Evolutionary conservation across 1,140 invertebrate genomes (phyloP).

Genomic region (Ceratosolen solmsi): DNA sequence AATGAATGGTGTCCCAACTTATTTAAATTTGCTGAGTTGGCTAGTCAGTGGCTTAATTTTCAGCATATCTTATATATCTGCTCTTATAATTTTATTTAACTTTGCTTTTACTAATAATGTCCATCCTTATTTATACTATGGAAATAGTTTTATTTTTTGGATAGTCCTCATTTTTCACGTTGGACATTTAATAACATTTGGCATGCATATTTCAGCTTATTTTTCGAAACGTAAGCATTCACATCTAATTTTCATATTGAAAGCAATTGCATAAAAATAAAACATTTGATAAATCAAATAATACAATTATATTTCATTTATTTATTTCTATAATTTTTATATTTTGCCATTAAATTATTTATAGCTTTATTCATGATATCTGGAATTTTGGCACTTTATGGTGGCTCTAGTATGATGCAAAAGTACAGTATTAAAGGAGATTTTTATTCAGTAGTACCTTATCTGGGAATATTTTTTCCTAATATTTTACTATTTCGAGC

Average conservation of each 20-base stretch:
- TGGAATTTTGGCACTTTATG: constrained; percentile 56
- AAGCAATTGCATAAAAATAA: too few species aligned
- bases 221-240: constrained; percentile 63
- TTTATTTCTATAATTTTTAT: too few species aligned
- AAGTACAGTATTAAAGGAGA: constrained; percentile 57
- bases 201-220: constrained; percentile 68
- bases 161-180: constrained; percentile 64
- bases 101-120: constrained; percentile 61
- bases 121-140: constrained; percentile 65
- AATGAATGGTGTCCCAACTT: constrained; percentile 67
- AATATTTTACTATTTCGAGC: constrained; percentile 58
- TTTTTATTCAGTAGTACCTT: constrained; percentile 54
- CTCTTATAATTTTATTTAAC: constrained; percentile 65
- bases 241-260: background rate
- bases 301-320: constrained; percentile 1
- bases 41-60: constrained; percentile 63
- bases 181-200: constrained; percentile 65
- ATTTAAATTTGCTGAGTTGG: constrained; percentile 69
- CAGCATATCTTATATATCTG: constrained; percentile 62
- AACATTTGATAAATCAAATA: background rate
- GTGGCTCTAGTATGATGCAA: constrained; percentile 57
- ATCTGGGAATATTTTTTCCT: constrained; percentile 60
- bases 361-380: constrained; percentile 57
- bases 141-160: constrained; percentile 69
- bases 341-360: constrained; percentile 47